These are phyloP conservation scores for Oreocharis arfaki DNA, from an alignment of 2,113 vertebrate species.

Conservation along the genomic window DNA sequence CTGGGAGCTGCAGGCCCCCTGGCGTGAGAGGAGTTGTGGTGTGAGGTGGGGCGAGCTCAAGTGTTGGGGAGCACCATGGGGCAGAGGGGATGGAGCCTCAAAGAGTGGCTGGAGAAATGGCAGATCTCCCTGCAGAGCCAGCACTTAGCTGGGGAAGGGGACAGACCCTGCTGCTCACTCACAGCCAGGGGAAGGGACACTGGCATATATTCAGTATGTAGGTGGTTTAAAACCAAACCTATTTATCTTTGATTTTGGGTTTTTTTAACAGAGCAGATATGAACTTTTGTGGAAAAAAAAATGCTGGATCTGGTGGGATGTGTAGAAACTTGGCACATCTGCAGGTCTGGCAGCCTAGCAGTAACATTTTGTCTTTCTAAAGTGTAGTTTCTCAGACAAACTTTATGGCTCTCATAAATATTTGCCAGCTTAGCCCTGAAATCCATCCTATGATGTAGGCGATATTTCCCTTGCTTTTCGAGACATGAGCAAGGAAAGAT, in stretches of 20 bases:
- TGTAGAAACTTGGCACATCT: neutral
- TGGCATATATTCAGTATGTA: neutral
- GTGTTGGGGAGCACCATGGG: neutral
- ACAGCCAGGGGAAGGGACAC: neutral
- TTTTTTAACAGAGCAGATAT: neutral
- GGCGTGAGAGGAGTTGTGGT: rapidly evolving
- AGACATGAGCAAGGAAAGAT: neutral
- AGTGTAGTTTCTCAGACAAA: neutral
- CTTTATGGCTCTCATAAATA: neutral
- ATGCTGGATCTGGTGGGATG: neutral
- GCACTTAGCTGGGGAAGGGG: neutral
- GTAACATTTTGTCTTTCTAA: constrained; percentile 6
- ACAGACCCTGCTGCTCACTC: neutral
- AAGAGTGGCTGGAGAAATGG: neutral
- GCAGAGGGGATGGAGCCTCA: neutral
- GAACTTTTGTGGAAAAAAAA: neutral
- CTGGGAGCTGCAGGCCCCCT: neutral
- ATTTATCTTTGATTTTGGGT: neutral
- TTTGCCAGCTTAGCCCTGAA: neutral
- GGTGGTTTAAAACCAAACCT: neutral
- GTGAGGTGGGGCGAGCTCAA: neutral
- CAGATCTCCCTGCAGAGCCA: neutral
- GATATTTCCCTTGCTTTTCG: neutral
- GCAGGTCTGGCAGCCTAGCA: neutral
- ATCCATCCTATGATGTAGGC: neutral